Percentiles rank a stretch among this genome's conserved stretches.
Evolutionary conservation across 2,888 invertebrate genomes (phyloP).

Genomic region (Phyto melanocephala): DNA sequence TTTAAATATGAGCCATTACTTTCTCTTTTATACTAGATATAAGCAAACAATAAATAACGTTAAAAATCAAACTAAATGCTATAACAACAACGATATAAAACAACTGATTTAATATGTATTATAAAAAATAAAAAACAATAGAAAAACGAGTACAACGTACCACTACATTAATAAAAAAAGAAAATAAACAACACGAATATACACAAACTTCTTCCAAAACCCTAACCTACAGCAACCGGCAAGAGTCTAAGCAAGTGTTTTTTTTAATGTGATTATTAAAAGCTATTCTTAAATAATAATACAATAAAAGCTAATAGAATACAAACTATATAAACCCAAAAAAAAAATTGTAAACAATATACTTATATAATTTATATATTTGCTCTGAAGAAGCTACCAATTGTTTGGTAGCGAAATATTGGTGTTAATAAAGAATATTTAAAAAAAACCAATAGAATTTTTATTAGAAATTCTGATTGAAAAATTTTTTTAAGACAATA

Average conservation of each 20-base stretch:
- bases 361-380: too few relatives aligned
- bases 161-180: background rate
- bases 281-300: too few relatives aligned
- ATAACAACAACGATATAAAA: background rate
- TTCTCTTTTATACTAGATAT: slow-evolving; percentile 17
- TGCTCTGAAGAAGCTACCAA: too few relatives aligned
- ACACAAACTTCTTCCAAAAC: slow-evolving; percentile 13
- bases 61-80: background rate
- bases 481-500: too few relatives aligned
- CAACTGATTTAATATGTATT: background rate
- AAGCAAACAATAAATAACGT: background rate
- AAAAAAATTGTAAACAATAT: too few relatives aligned
- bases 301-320: too few relatives aligned
- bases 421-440: too few relatives aligned
- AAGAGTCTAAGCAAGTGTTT: background rate
- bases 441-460: too few relatives aligned
- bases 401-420: too few relatives aligned
- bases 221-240: slow-evolving; percentile 39
- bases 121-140: background rate
- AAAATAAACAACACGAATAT: background rate
- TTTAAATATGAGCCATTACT: slow-evolving; percentile 19
- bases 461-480: too few relatives aligned
- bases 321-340: too few relatives aligned
- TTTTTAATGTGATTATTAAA: too few relatives aligned
- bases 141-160: background rate